Base-by-base conservation (phyloP, 2,113 vertebrate species). In the Tor tambroides region DNA sequence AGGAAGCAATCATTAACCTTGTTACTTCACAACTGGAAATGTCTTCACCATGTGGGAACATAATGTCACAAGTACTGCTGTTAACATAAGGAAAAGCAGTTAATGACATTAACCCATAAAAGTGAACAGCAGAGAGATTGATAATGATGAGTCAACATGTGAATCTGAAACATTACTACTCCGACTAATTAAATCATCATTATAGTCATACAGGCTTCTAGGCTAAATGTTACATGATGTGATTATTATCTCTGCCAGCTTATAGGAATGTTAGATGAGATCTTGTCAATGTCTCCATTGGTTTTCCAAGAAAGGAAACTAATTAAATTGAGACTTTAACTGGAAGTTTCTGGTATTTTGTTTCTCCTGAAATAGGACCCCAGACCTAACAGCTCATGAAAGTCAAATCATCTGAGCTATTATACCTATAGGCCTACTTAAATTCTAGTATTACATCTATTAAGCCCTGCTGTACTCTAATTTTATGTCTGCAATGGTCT, bases 1-100 rank as follows among this genome's bases (percentile, higher is more conserved):
- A 41, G 61, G 63, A 80, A 69, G 85, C 84, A 85, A 71, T 72
- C 80, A 63, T 54, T 75, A 86, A 81, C 76, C 56, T 71, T 56
- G 30, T 69, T 56, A 81, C 65, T 65, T 23, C 8, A 63, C 9
- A 41, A 9, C 30, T 21, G n/a, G 1, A 38, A 54, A 67, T 46
- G 35, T 41, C 38, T 51, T 65, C 12, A 63, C 10, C 30, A 10
- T 28, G 28, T 83, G 26, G 2, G n/a, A 30, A 30, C 26, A 54
- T 30, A 41, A 72, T 41, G 30, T 30, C 15, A 10, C 30, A 19
- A 1, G 3, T 67, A 63, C 28, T 35, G 67, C 17, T 71, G 30
- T 4, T 35, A 71, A 35, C 17, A 21, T 4, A 67, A 35, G 17
- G 26, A 67, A 30, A 71, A 71, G 17, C 67, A 38, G 30, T 35